Conservation (phyloP, 2,888 invertebrate genomes). For the Hypsopygia costalis region DNA sequence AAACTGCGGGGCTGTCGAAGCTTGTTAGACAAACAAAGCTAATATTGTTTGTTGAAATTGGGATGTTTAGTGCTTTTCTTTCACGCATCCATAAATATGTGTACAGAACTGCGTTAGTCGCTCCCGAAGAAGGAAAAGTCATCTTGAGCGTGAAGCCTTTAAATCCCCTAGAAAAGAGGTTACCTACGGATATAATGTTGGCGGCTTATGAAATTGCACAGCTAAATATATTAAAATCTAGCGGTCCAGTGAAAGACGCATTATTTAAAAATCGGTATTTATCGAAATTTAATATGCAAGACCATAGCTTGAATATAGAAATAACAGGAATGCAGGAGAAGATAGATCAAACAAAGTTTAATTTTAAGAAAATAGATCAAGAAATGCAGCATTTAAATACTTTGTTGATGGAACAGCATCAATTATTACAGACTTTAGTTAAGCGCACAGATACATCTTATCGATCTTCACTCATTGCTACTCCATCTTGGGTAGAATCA, state of each 20-base stretch:
- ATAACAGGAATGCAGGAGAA: slow-evolving; percentile 83
- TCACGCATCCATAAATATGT: slow-evolving; percentile 88
- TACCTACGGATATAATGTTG: slow-evolving; percentile 89
- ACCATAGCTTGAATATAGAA: slow-evolving; percentile 77
- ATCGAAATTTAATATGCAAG: slow-evolving; percentile 67
- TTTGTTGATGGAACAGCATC: slow-evolving; percentile 62
- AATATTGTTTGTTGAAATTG: slow-evolving; percentile 90
- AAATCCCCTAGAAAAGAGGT: slow-evolving; percentile 89
- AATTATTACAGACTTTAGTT: slow-evolving; percentile 53
- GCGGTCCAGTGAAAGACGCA: slow-evolving; percentile 82
- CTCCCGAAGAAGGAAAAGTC: slow-evolving; percentile 90
- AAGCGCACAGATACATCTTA: slow-evolving; percentile 42
- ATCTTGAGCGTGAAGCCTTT: slow-evolving; percentile 91
- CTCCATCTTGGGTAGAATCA: slow-evolving; percentile 50
- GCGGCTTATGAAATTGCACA: slow-evolving; percentile 90
- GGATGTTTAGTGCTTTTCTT: slow-evolving; percentile 88
- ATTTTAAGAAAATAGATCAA: slow-evolving; percentile 84
- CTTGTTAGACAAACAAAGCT: slow-evolving; percentile 91
- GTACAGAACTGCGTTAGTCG: slow-evolving; percentile 88
- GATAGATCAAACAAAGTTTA: slow-evolving; percentile 85
- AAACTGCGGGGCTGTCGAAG: slow-evolving; percentile 91
- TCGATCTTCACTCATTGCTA: slow-evolving; percentile 33
- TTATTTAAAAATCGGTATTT: slow-evolving; percentile 80
- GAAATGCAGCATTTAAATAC: slow-evolving; percentile 85
- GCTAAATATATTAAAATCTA: slow-evolving; percentile 83